phyloP scores from a whole-genome alignment of 2,113 vertebrate genomes.

The Gnathonemus longibarbis region DNA sequence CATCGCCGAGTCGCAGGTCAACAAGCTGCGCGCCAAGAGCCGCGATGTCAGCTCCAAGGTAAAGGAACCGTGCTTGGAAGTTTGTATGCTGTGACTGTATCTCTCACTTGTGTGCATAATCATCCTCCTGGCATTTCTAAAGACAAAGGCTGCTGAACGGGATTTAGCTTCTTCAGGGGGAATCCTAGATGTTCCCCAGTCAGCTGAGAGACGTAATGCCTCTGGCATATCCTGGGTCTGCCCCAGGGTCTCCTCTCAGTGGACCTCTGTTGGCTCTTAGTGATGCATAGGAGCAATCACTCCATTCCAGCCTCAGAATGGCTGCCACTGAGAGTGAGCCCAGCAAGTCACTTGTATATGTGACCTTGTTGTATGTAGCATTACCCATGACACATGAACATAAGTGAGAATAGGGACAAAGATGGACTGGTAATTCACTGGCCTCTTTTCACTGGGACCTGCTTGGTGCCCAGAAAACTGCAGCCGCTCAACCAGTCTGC shows the following conservation, averaged over 20 bases:
- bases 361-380: not conserved
- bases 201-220: not conserved
- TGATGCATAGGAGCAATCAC: not conserved
- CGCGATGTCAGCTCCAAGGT: constrained; percentile 52
- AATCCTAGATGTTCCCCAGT: not conserved
- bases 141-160: not conserved
- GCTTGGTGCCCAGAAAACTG: not conserved
- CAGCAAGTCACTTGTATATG: not conserved
- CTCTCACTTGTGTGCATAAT: not conserved
- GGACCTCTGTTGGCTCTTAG: not conserved
- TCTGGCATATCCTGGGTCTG: not conserved
- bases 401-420: not conserved
- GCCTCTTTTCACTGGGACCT: not conserved
- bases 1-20: constrained; percentile 60
- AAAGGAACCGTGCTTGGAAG: not conserved
- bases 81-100: not conserved
- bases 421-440: not conserved
- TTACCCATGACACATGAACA: not conserved
- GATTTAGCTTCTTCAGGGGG: not conserved
- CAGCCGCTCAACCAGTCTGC: not conserved
- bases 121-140: not conserved
- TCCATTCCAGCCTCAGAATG: not conserved
- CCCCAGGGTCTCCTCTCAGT: not conserved
- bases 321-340: not conserved
- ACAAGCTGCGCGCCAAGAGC: constrained; percentile 58